phyloP scores from a whole-genome alignment of 2,113 vertebrate species.

The Oxygymnocypris stewartii region DNA sequence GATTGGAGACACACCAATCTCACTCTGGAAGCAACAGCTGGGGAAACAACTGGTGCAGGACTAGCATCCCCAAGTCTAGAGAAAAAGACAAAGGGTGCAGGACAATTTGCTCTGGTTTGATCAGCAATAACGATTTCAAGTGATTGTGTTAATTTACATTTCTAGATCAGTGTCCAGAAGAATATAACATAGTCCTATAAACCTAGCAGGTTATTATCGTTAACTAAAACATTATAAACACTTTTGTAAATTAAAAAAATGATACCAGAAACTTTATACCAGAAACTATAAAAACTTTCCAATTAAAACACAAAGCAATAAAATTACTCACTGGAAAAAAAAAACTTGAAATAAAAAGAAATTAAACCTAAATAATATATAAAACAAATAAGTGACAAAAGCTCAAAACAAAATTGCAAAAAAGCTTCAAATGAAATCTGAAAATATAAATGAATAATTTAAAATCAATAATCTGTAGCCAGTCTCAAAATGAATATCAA shows the following conservation, averaged over 20 bases:
- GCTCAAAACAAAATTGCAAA: too few species aligned
- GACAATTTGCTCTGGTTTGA: background rate
- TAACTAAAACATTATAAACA: background rate
- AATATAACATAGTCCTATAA: background rate
- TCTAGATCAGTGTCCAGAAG: too few species aligned
- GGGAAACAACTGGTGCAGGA: conserved; percentile 44
- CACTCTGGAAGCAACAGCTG: conserved; percentile 41
- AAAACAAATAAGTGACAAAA: background rate
- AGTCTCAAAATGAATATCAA: background rate
- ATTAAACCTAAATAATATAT: background rate
- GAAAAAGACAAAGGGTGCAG: background rate
- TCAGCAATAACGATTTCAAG: background rate
- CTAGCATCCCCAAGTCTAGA: background rate
- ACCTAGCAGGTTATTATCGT: background rate
- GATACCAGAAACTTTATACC: too few species aligned
- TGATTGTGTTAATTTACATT: background rate
- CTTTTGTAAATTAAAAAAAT: too few species aligned
- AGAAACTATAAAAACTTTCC: too few species aligned
- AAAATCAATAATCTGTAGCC: background rate
- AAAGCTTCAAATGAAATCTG: too few species aligned
- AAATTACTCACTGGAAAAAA: too few species aligned
- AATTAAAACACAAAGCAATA: too few species aligned
- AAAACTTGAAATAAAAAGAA: too few species aligned
- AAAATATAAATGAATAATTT: too few species aligned
- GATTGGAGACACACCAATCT: background rate